Evolutionary conservation across 2,113 vertebrate genomes (phyloP).

Genomic region (Pao palembangensis): DNA sequence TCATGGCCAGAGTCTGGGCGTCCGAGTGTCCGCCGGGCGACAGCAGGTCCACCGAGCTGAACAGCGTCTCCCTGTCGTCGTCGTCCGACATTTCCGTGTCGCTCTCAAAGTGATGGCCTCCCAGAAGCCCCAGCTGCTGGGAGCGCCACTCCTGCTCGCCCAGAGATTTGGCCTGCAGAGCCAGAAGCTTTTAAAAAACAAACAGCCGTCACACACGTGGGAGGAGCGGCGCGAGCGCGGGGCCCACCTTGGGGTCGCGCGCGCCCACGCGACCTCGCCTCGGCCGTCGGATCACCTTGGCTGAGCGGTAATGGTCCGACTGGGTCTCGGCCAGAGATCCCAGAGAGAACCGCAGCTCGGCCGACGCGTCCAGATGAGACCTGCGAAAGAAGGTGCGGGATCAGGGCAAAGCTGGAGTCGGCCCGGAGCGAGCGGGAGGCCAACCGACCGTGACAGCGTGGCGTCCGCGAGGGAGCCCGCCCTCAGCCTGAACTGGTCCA

Average conservation of each 20-base stretch:
- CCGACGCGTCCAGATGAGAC: conserved; percentile 89
- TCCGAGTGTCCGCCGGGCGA: conserved; percentile 96
- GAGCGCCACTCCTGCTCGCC: conserved; percentile 96
- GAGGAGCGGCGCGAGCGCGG: neutral
- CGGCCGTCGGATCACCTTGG: conserved; percentile 90
- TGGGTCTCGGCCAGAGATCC: conserved; percentile 92
- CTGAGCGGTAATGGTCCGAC: conserved; percentile 89
- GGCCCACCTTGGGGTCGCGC: conserved; percentile 85
- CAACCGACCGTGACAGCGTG: conserved; percentile 86
- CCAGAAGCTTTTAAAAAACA: neutral
- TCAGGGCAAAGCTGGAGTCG: too few species aligned
- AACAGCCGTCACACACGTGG: neutral
- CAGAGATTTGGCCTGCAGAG: conserved; percentile 86
- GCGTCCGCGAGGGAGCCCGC: conserved; percentile 92
- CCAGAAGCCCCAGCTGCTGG: conserved; percentile 87
- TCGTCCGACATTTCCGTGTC: conserved; percentile 99
- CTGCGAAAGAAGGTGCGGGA: conserved; percentile 58
- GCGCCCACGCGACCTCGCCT: conserved; percentile 88
- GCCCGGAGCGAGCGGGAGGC: too few species aligned
- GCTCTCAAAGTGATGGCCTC: conserved; percentile 92
- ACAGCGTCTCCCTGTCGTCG: conserved; percentile 93
- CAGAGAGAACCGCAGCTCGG: conserved; percentile 89
- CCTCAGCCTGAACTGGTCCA: conserved; percentile 91
- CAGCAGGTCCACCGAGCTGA: conserved; percentile 97
- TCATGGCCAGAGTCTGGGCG: conserved; percentile 97